phyloP scores from a whole-genome alignment of 2,888 invertebrate genomes.

The Petrolisthes manimaculis region DNA sequence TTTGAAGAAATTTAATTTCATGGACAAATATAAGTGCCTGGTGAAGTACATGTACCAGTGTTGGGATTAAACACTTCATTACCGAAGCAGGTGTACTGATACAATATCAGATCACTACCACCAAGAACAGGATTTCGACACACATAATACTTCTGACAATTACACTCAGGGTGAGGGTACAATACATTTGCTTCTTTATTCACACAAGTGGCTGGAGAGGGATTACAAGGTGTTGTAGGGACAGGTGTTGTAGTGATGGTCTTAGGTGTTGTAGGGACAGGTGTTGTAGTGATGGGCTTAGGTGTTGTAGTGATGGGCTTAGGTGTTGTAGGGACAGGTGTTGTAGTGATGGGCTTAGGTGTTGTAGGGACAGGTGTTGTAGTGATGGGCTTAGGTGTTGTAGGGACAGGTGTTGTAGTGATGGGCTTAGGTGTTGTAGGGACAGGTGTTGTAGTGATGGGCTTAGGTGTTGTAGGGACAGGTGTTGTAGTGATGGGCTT shows the following conservation, averaged over 20 bases:
- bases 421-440: too few species aligned
- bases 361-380: neutral
- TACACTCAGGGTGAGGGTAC: neutral
- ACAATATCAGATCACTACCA: neutral
- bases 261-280: neutral
- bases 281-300: neutral
- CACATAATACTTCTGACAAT: neutral
- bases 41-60: neutral
- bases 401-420: neutral
- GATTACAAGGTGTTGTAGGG: neutral
- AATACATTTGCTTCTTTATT: neutral
- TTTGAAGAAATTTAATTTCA: too few species aligned
- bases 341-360: neutral
- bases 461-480: neutral
- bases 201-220: neutral
- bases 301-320: neutral
- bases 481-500: too few species aligned
- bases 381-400: conserved; percentile 13
- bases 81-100: neutral
- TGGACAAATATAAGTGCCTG: too few species aligned
- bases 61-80: neutral
- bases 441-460: neutral
- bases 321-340: neutral
- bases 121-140: neutral
- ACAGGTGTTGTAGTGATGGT: too few species aligned